phyloP scores from a whole-genome alignment of 37 sponge, comb jelly and placozoan species.

The Oopsacas minuta region DNA sequence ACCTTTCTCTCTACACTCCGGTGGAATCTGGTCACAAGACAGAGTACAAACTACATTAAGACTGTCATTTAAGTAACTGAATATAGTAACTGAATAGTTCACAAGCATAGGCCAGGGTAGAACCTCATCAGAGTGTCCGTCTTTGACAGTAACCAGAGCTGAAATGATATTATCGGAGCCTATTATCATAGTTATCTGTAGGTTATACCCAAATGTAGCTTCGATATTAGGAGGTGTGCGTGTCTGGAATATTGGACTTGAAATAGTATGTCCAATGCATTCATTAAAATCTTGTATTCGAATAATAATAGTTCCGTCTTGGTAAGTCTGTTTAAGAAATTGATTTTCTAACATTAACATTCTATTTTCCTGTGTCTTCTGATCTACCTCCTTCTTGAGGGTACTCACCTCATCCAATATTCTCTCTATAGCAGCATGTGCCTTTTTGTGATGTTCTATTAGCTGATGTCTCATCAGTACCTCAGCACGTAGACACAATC shows the following conservation, averaged over 20 bases:
- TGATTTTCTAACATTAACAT: not conserved
- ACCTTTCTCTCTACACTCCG: not conserved
- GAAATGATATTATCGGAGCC: not conserved
- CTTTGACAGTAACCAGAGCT: not conserved
- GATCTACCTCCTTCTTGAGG: not conserved
- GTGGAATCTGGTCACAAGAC: not conserved
- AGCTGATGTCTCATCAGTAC: not conserved
- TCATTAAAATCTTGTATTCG: not conserved
- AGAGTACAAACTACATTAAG: not conserved
- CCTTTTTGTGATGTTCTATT: not conserved
- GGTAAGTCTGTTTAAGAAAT: not conserved
- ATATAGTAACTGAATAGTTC: not conserved
- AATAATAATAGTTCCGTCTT: not conserved
- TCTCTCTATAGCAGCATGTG: not conserved
- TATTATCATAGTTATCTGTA: not conserved
- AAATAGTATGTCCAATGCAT: not conserved
- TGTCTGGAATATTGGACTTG: not conserved
- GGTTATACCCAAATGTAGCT: not conserved
- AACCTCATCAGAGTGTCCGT: not conserved
- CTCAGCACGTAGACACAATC: not conserved
- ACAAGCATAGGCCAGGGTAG: conserved; percentile 12
- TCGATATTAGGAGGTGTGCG: not conserved
- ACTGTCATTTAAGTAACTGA: not conserved
- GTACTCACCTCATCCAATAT: not conserved
- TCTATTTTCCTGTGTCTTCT: not conserved